Evolutionary conservation across 2,113 vertebrate genomes (phyloP), one percentile per base, ranked within the genome.

Genomic region (Pungitius pungitius): DNA sequence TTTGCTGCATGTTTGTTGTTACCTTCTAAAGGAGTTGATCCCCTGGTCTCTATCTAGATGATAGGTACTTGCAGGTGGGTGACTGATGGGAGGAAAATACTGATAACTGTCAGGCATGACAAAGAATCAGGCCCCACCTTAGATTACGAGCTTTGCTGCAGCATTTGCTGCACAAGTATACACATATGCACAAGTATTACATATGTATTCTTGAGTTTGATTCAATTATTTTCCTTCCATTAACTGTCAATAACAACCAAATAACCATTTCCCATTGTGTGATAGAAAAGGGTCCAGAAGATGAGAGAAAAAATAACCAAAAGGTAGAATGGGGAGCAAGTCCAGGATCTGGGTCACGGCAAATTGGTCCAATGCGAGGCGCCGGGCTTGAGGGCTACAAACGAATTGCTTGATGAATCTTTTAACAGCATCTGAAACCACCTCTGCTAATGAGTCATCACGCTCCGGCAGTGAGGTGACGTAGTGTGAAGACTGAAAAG

Each of bases 11-110:
- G n/a, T n/a, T n/a, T 37, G 61, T 66, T 69, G 20, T 85, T 77
- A 88, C 86, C 86, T 85, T 81, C 69, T 77, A 62, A 85, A 75
- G 75, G 80, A 83, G 56, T 57, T 24, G 75, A 43, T 77, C 80
- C 73, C 65, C 65, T 27, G 63, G 64, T 84, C 27, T 83, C 58
- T 64, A 83, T 81, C 73, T 66, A 35, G 55, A 61, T 83, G 83
- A 87, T 83, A 78, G 74, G 78, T 72, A 35, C 62, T 52, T 35
- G 81, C 66, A 58, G 68, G 68, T 1, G n/a, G 55, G 55, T 7
- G 33, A 59, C 62, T 47, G 75, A 55, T 72, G 81, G 77, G 84
- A 60, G 61, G 55, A 60, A 69, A 83, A 90, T 86, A 80, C 74
- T 77, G 80, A 90, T 87, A 77, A 47, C 55, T 40, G 60, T 73